Percentiles rank a stretch among this genome's conserved stretches.
These are phyloP conservation scores for Phania funesta DNA, from an alignment of 2,888 invertebrate species.

Conservation along the genomic window DNA sequence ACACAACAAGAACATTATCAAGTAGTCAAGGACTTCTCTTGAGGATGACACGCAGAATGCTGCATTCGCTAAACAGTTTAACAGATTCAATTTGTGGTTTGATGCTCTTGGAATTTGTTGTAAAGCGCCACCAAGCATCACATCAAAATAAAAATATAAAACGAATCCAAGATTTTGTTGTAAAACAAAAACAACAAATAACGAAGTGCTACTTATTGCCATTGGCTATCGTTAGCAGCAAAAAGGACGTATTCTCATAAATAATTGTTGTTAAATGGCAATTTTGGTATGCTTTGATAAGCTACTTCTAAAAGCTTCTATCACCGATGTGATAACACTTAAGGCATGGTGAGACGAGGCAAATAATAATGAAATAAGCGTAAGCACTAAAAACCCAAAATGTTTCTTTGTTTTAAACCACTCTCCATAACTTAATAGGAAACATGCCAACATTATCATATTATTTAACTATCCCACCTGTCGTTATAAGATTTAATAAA, in stretches of 20 bases:
- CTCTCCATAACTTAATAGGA: too few relatives aligned
- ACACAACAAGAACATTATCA: too few relatives aligned
- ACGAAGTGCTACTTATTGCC: neutral
- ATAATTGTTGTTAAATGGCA: neutral
- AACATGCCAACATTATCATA: too few relatives aligned
- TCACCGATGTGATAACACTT: too few relatives aligned
- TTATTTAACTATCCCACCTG: too few relatives aligned
- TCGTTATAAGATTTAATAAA: too few relatives aligned
- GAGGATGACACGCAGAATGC: slow-evolving; percentile 33
- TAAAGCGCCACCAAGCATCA: neutral
- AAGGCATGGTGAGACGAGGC: too few relatives aligned
- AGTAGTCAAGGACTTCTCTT: neutral
- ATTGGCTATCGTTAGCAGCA: neutral
- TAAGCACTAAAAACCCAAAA: too few relatives aligned
- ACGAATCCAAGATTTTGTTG: neutral
- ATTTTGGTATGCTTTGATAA: neutral
- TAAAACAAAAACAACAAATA: neutral
- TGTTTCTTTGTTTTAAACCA: too few relatives aligned
- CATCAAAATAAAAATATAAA: neutral
- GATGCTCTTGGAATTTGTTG: slow-evolving; percentile 22
- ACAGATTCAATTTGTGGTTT: slow-evolving; percentile 57
- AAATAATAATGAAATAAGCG: too few relatives aligned
- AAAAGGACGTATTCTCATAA: slow-evolving; percentile 3
- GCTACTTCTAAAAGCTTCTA: too few relatives aligned
- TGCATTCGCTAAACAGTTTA: slow-evolving; percentile 32